Conservation (phyloP, 37 sponge, comb jelly and placozoan genomes). For the Petrosia ficiformis region DNA sequence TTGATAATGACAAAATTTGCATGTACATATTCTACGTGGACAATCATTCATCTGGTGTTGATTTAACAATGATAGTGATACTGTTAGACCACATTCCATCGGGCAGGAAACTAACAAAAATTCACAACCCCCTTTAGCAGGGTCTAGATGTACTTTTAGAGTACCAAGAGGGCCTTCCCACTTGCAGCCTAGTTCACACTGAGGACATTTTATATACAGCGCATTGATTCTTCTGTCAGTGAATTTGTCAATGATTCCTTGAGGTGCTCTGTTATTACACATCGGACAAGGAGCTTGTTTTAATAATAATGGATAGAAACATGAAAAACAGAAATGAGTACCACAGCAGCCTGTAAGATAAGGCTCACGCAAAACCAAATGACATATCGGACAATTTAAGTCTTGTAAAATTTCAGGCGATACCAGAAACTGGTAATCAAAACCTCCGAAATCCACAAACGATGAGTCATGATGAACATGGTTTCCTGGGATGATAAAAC, state of each 20-base stretch:
- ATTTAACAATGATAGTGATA: neutral
- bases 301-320: slow-evolving; percentile 1
- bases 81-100: slow-evolving; percentile 3
- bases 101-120: slow-evolving; percentile 10
- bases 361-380: slow-evolving; percentile 32
- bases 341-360: slow-evolving; percentile 59
- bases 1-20: slow-evolving; percentile 24
- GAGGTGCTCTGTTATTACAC: slow-evolving; percentile 21
- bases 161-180: slow-evolving; percentile 46
- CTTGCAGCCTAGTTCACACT: slow-evolving; percentile 33
- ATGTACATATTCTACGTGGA: slow-evolving; percentile 12
- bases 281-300: slow-evolving; percentile 25
- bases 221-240: slow-evolving; percentile 18
- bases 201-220: slow-evolving; percentile 41
- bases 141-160: slow-evolving; percentile 25
- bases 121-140: slow-evolving; percentile 26
- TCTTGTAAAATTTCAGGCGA: slow-evolving; percentile 16
- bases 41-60: slow-evolving; percentile 24
- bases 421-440: slow-evolving; percentile 21
- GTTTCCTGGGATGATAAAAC: too few relatives aligned
- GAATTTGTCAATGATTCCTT: slow-evolving; percentile 25
- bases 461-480: too few relatives aligned
- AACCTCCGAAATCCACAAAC: neutral
- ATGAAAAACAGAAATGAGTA: slow-evolving; percentile 36
- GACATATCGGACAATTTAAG: slow-evolving; percentile 41